A percentile compares a stretch with the other conserved stretches of the same genome.
phyloP scores from a whole-genome alignment of 2,113 vertebrate species.

The Pseudorhombus dupliciocellatus region DNA sequence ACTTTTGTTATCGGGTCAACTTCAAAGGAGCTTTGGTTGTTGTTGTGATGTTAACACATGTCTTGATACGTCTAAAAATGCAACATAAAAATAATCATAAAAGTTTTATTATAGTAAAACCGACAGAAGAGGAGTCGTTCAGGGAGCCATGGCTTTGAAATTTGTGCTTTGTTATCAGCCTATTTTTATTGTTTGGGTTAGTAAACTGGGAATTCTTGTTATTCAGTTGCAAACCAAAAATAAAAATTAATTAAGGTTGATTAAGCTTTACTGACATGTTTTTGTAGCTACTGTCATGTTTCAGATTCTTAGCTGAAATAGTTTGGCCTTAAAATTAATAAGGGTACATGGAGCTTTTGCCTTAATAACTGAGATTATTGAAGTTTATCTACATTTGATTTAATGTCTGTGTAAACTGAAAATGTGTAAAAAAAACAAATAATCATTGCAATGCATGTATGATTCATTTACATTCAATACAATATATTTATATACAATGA shows the following conservation, averaged over 20 bases:
- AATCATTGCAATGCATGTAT: background rate
- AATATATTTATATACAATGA: background rate
- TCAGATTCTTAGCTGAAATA: background rate
- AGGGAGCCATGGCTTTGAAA: conserved; percentile 9
- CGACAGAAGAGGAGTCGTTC: background rate
- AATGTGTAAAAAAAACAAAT: too few relatives aligned
- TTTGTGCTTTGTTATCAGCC: conserved; percentile 7
- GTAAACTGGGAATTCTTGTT: conserved; percentile 20
- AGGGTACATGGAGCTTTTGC: background rate
- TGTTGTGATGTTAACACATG: background rate
- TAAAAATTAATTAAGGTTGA: conserved; percentile 6
- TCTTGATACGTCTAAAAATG: background rate
- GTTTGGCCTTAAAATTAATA: background rate
- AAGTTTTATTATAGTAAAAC: background rate
- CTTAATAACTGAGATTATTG: conserved; percentile 1
- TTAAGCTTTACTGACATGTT: conserved; percentile 25
- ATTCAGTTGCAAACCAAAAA: background rate
- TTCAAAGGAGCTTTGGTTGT: background rate
- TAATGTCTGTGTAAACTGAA: too few relatives aligned
- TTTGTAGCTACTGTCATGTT: background rate
- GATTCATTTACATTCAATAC: too few relatives aligned
- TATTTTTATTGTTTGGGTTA: background rate
- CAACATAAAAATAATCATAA: background rate
- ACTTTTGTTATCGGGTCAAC: background rate
- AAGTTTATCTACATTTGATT: too few relatives aligned